phyloP scores from a whole-genome alignment of 2,888 invertebrate species.

The Gandaritis pyraliata region DNA sequence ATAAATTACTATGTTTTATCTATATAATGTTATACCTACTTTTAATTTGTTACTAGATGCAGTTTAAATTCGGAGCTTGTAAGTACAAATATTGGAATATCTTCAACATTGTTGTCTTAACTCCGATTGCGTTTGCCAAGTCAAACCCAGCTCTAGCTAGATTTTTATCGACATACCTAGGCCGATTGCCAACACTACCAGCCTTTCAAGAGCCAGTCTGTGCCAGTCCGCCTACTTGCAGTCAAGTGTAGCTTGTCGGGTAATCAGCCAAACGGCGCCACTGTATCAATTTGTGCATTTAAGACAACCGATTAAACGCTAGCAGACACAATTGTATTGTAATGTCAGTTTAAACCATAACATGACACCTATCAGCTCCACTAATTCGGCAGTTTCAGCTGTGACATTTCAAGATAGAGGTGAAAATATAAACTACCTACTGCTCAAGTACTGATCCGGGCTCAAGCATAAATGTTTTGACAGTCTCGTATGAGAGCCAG shows the following conservation, averaged over 20 bases:
- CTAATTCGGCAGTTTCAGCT: conserved; percentile 10
- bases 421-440: too few relatives aligned
- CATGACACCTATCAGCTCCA: conserved; percentile 34
- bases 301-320: conserved; percentile 32
- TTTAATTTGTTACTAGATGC: background rate
- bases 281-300: conserved; percentile 36
- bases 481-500: too few relatives aligned
- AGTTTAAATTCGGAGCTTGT: background rate
- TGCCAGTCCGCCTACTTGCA: conserved; percentile 34
- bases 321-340: conserved; percentile 33
- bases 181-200: conserved; percentile 32
- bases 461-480: too few relatives aligned
- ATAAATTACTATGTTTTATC: too few relatives aligned
- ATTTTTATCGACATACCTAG: conserved; percentile 31
- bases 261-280: conserved; percentile 33
- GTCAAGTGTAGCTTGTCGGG: conserved; percentile 34
- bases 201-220: conserved; percentile 27
- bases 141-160: conserved; percentile 20
- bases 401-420: background rate
- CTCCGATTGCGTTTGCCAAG: background rate
- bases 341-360: conserved; percentile 33
- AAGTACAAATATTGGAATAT: background rate
- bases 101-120: background rate
- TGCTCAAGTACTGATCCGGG: too few relatives aligned
- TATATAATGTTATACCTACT: too few relatives aligned